Evolutionary conservation across 1,140 invertebrate species (phyloP).

Genomic region (Monomorium pharaonis): DNA sequence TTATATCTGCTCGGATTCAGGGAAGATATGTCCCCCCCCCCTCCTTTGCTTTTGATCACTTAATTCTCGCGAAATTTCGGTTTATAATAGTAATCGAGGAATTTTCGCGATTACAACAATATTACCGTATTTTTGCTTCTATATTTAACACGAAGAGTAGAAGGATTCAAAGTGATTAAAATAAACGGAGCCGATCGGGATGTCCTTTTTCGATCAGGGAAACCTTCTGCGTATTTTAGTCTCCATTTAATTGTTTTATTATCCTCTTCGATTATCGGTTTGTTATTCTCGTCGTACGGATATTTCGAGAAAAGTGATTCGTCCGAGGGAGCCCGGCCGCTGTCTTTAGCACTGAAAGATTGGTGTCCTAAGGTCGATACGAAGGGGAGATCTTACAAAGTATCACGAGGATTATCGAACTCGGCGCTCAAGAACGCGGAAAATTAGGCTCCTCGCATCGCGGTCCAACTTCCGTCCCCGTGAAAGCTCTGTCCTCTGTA

Average conservation of each 20-base stretch:
- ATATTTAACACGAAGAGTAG: too few relatives aligned
- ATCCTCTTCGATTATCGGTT: background rate
- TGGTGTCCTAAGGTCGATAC: constrained; percentile 37
- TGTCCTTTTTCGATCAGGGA: background rate
- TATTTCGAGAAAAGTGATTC: constrained; percentile 15
- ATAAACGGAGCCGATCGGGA: background rate
- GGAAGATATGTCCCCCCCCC: constrained; percentile 3
- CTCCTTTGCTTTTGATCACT: background rate
- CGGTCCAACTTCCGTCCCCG: constrained; percentile 54
- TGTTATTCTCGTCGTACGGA: background rate
- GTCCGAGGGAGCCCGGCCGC: background rate
- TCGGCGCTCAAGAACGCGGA: constrained; percentile 75
- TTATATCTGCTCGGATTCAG: background rate
- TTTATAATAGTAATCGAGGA: background rate
- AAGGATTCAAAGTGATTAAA: background rate
- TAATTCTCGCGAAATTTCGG: background rate
- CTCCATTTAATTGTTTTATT: constrained; percentile 1
- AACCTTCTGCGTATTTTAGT: background rate
- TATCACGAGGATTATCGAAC: constrained; percentile 77
- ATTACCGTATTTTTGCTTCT: background rate
- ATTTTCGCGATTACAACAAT: background rate
- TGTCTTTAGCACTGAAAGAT: constrained; percentile 66
- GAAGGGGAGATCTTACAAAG: constrained; percentile 70
- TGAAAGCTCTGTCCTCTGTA: background rate
- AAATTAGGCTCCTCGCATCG: constrained; percentile 70